A percentile compares a stretch with the other conserved stretches of the same genome.
Evolutionary conservation across 2,888 invertebrate genomes (phyloP).

Genomic region (Monochamus alternatus): DNA sequence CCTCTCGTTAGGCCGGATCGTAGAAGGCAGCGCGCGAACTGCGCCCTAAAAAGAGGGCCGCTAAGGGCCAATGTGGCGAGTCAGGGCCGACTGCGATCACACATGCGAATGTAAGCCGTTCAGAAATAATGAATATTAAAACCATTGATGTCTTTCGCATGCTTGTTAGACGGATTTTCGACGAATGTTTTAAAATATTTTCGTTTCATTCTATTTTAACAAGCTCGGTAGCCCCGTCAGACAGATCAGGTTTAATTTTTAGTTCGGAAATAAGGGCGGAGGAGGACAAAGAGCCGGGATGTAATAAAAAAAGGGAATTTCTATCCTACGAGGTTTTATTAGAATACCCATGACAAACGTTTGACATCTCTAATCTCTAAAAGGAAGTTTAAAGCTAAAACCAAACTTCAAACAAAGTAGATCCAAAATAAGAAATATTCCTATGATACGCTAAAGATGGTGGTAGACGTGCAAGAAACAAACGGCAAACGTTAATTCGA

Average conservation of each 20-base stretch:
- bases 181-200: constrained; percentile 49
- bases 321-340: background rate
- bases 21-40: constrained; percentile 35
- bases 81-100: constrained; percentile 58
- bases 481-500: too few species aligned
- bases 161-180: constrained; percentile 63
- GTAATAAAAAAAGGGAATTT: background rate
- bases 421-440: too few species aligned
- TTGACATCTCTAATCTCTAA: too few species aligned
- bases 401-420: too few species aligned
- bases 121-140: constrained; percentile 69
- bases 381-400: too few species aligned
- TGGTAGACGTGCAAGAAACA: too few species aligned
- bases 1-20: constrained; percentile 65
- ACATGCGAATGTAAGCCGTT: constrained; percentile 67
- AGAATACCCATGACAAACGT: too few species aligned
- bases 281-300: background rate
- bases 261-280: background rate
- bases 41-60: constrained; percentile 39
- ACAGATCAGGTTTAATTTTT: constrained; percentile 46
- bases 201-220: constrained; percentile 47
- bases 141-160: constrained; percentile 67
- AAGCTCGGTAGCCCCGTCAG: constrained; percentile 34
- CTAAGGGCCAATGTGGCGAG: constrained; percentile 51
- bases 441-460: too few species aligned